These are phyloP conservation scores for Menura novaehollandiae DNA, from an alignment of 2,113 vertebrate genomes.

Conservation along the genomic window DNA sequence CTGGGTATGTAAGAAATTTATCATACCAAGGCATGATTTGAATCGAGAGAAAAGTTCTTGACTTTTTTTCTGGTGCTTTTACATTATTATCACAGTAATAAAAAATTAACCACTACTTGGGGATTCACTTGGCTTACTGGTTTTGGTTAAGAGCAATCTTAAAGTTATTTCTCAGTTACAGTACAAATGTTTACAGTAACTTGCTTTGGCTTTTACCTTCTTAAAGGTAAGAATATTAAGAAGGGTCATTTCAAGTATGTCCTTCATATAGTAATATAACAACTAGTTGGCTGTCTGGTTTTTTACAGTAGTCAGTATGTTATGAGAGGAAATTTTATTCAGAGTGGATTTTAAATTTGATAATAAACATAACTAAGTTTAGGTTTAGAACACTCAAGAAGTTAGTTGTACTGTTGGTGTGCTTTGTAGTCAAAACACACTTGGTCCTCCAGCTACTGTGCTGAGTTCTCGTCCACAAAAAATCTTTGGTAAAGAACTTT, in stretches of 20 bases:
- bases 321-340: not conserved
- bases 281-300: not conserved
- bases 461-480: not conserved
- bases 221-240: not conserved
- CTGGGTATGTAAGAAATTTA: not conserved
- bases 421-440: not conserved
- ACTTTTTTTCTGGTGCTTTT: not conserved
- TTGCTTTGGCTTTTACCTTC: not conserved
- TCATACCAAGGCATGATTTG: not conserved
- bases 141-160: not conserved
- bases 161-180: not conserved
- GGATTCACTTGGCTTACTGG: not conserved
- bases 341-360: not conserved
- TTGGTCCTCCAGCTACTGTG: not conserved
- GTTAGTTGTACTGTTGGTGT: not conserved
- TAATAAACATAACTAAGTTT: not conserved
- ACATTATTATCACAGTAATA: not conserved
- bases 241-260: not conserved
- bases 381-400: not conserved
- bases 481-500: not conserved
- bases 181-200: not conserved
- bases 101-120: not conserved
- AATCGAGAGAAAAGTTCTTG: not conserved
- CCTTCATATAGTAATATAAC: not conserved
- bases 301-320: not conserved